These are phyloP conservation scores for Dasypolia templi DNA, from an alignment of 2,888 invertebrate species.

Conservation along the genomic window DNA sequence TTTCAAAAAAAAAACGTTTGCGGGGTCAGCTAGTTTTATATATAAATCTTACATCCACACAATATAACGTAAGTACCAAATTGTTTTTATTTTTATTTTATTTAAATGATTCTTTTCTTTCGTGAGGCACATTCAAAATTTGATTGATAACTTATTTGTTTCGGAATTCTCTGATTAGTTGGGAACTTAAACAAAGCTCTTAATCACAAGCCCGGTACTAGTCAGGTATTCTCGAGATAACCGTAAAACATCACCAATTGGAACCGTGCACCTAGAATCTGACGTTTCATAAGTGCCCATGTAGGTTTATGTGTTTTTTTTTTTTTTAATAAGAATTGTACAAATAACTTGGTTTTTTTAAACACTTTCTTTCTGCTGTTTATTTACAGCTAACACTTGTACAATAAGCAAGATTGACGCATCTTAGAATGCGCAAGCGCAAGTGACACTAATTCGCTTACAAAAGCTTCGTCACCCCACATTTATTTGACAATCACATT, in stretches of 20 bases:
- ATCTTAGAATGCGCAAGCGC: conserved; percentile 15
- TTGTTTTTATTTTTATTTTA: background rate
- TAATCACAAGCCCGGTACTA: background rate
- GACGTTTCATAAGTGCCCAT: no score
- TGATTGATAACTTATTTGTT: background rate
- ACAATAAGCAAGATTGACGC: background rate
- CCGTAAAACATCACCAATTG: no score
- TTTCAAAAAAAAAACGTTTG: no score
- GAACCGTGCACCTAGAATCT: no score
- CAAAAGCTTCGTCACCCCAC: conserved; percentile 33
- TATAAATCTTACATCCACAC: background rate
- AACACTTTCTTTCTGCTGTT: background rate
- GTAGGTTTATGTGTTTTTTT: no score
- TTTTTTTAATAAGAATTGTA: no score
- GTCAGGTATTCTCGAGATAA: background rate
- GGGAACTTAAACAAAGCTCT: background rate
- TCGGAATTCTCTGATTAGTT: background rate
- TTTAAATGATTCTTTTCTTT: background rate
- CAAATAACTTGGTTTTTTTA: background rate
- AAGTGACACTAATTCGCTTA: conserved; percentile 41
- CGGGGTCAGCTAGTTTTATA: no score
- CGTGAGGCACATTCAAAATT: background rate
- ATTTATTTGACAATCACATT: conserved; percentile 41
- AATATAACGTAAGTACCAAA: no score
- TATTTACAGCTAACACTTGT: background rate